Conservation (phyloP, 2,888 invertebrate genomes). For the Microplitis deprimator region DNA sequence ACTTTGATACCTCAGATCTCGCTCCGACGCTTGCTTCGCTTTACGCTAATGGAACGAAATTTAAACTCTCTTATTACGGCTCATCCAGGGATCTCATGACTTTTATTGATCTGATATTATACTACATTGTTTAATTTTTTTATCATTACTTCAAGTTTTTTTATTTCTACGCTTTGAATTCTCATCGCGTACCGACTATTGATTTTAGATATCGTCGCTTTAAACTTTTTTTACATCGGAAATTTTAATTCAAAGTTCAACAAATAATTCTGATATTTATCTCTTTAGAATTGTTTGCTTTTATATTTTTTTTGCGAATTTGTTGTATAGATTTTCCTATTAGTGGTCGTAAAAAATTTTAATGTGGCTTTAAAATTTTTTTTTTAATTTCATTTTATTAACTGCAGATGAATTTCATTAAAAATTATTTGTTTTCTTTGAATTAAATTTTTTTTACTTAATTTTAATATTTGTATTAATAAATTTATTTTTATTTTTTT, state of each 20-base stretch:
- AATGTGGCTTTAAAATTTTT: too few species aligned
- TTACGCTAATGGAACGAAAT: constrained; percentile 79
- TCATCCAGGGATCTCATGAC: not conserved
- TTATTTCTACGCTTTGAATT: not conserved
- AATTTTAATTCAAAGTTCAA: not conserved
- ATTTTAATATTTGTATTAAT: too few species aligned
- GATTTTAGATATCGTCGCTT: not conserved
- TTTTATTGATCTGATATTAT: not conserved
- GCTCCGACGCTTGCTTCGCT: constrained; percentile 93
- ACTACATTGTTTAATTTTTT: not conserved
- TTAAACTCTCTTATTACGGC: not conserved
- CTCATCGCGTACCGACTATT: not conserved
- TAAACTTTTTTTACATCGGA: not conserved
- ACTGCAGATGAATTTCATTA: too few species aligned
- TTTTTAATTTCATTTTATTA: too few species aligned
- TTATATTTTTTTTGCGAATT: not conserved
- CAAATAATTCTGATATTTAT: not conserved
- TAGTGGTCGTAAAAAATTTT: too few species aligned
- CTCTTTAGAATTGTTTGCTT: not conserved
- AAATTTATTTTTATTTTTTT: too few species aligned
- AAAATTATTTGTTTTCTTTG: too few species aligned
- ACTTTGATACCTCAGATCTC: constrained; percentile 94
- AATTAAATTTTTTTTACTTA: too few species aligned
- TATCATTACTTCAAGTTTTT: not conserved
- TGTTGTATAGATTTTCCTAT: too few species aligned